Percentiles rank a stretch among this genome's conserved stretches.
phyloP scores from a whole-genome alignment of 1,140 invertebrate genomes.

The Drosophila lacteicornis region DNA sequence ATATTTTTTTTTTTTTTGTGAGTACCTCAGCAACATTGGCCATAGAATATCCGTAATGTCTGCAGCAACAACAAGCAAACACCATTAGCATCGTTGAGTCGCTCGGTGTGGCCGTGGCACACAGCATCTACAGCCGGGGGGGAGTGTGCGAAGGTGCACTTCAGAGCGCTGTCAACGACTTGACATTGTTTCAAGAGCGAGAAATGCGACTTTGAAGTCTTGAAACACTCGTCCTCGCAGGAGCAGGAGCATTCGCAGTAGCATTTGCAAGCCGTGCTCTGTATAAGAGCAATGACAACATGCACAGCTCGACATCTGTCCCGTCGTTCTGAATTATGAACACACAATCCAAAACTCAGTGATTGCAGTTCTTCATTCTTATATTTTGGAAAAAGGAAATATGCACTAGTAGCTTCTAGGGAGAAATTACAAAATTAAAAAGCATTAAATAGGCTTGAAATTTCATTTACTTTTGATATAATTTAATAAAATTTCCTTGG shows the following conservation, averaged over 20 bases:
- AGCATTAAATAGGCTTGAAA: neutral
- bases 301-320: constrained; percentile 25
- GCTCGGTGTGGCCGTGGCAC: constrained; percentile 50
- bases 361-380: neutral
- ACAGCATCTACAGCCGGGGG: constrained; percentile 21
- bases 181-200: constrained; percentile 78
- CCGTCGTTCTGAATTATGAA: constrained; percentile 12
- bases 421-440: neutral
- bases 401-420: neutral
- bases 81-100: constrained; percentile 62
- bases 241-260: constrained; percentile 42
- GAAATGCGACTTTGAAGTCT: constrained; percentile 68
- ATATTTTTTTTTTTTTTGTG: neutral
- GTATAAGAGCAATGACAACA: constrained; percentile 45
- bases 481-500: too few relatives aligned
- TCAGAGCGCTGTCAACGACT: constrained; percentile 71
- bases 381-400: neutral
- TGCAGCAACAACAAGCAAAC: constrained; percentile 69
- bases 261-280: constrained; percentile 26
- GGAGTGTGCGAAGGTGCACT: constrained; percentile 52
- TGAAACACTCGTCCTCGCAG: constrained; percentile 36
- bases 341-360: neutral
- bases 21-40: constrained; percentile 13
- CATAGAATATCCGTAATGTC: constrained; percentile 25
- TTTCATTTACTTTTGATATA: neutral